phyloP scores from a whole-genome alignment of 2,113 vertebrate genomes.

The Lophura nycthemera region DNA sequence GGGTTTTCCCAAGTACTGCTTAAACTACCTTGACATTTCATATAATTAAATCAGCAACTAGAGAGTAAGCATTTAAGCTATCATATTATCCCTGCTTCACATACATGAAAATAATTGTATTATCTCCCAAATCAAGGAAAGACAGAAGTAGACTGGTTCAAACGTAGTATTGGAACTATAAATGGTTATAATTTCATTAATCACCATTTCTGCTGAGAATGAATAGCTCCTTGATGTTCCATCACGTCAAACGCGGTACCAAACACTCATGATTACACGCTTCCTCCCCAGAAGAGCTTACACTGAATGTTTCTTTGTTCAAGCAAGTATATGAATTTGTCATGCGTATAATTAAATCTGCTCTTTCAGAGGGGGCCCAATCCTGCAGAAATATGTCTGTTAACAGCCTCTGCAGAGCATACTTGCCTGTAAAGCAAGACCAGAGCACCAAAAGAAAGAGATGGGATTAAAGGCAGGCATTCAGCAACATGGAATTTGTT shows the following conservation, averaged over 20 bases:
- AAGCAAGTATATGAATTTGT: neutral
- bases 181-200: constrained; percentile 43
- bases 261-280: neutral
- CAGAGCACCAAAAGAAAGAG: neutral
- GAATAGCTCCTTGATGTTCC: neutral
- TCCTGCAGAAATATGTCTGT: neutral
- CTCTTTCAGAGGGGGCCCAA: neutral
- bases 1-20: constrained; percentile 46
- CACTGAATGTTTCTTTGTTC: constrained; percentile 8
- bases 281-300: neutral
- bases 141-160: constrained; percentile 27
- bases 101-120: constrained; percentile 44
- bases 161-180: constrained; percentile 28
- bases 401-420: neutral
- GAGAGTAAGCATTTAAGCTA: constrained; percentile 52
- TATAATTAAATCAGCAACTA: constrained; percentile 64
- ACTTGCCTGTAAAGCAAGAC: fast-evolving
- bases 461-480: neutral
- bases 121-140: neutral
- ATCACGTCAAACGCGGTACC: fast-evolving
- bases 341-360: constrained; percentile 19
- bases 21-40: constrained; percentile 55
- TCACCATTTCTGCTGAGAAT: constrained; percentile 42
- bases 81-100: neutral
- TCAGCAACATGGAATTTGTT: neutral